Conservation (phyloP, 2,797 vertebrate species). For the Urosaurus nigricauda region DNA sequence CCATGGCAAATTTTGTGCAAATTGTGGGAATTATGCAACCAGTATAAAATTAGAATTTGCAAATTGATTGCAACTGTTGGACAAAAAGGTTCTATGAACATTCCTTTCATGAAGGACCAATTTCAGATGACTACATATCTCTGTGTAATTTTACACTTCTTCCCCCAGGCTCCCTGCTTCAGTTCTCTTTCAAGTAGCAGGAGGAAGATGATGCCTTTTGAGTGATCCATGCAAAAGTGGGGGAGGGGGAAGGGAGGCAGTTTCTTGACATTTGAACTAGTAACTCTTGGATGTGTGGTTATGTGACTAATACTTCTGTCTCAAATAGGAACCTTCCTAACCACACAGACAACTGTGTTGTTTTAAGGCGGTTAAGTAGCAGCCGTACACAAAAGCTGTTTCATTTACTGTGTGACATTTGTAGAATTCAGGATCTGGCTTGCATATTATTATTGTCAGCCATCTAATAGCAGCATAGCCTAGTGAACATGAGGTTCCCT, state of each 20-base stretch:
- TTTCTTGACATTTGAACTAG: slow-evolving; percentile 8
- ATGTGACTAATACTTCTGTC: slow-evolving; percentile 1
- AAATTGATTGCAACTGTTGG: background rate
- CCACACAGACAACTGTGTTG: background rate
- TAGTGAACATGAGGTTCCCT: background rate
- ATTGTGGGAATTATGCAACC: background rate
- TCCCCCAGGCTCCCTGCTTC: background rate
- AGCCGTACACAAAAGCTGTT: background rate
- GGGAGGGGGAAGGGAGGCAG: background rate
- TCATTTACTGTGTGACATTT: background rate
- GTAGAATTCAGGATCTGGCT: background rate
- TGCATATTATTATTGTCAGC: background rate
- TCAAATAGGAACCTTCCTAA: background rate
- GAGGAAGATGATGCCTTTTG: background rate
- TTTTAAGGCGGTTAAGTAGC: background rate
- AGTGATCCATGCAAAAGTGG: slow-evolving; percentile 15
- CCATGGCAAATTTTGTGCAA: background rate
- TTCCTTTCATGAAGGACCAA: slow-evolving; percentile 6
- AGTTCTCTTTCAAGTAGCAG: slow-evolving; percentile 1
- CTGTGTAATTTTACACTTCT: background rate
- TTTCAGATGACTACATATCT: slow-evolving; percentile 20
- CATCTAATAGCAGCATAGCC: too few relatives aligned
- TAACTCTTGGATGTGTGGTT: background rate
- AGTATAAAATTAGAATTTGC: background rate
- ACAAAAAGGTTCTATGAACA: background rate